Percentiles rank a stretch among this genome's conserved stretches.
Evolutionary conservation across 2,888 invertebrate genomes (phyloP).

Genomic region (Digitonthophagus gazella): DNA sequence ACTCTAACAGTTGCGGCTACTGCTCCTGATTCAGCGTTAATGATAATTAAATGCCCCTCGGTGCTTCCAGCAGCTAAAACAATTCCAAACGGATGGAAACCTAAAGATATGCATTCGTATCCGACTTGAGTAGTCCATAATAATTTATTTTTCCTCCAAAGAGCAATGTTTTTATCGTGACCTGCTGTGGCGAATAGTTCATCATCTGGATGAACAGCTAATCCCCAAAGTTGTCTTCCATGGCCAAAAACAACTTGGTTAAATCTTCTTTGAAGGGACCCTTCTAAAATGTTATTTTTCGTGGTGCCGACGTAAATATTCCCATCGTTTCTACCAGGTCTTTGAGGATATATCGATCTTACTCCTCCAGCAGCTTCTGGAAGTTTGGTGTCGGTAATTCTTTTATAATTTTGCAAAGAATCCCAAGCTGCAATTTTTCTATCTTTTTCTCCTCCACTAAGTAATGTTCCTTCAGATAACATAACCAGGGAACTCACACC

Average conservation of each 20-base stretch:
- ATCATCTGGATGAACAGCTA: constrained; percentile 87
- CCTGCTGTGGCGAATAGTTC: constrained; percentile 91
- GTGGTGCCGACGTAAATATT: constrained; percentile 90
- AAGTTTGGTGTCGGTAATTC: constrained; percentile 87
- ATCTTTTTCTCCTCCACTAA: constrained; percentile 89
- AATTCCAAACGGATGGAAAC: constrained; percentile 85
- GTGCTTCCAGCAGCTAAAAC: constrained; percentile 86
- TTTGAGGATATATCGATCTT: constrained; percentile 83
- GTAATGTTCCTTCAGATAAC: constrained; percentile 85
- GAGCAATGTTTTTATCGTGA: constrained; percentile 83
- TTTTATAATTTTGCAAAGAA: constrained; percentile 83
- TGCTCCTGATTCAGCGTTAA: constrained; percentile 83
- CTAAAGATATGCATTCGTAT: constrained; percentile 84
- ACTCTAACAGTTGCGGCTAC: constrained; percentile 83
- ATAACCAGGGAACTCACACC: constrained; percentile 84
- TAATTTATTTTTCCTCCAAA: constrained; percentile 87
- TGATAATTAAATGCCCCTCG: constrained; percentile 82
- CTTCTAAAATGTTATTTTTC: constrained; percentile 84
- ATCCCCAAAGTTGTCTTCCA: constrained; percentile 81
- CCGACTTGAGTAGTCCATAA: constrained; percentile 86
- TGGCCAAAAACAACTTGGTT: constrained; percentile 87
- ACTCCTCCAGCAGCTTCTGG: constrained; percentile 88
- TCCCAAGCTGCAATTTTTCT: constrained; percentile 92
- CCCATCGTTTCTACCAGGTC: constrained; percentile 84
- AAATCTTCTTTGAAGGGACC: constrained; percentile 84